phyloP scores from a whole-genome alignment of 1,140 invertebrate species.

The Pogonomyrmex barbatus region DNA sequence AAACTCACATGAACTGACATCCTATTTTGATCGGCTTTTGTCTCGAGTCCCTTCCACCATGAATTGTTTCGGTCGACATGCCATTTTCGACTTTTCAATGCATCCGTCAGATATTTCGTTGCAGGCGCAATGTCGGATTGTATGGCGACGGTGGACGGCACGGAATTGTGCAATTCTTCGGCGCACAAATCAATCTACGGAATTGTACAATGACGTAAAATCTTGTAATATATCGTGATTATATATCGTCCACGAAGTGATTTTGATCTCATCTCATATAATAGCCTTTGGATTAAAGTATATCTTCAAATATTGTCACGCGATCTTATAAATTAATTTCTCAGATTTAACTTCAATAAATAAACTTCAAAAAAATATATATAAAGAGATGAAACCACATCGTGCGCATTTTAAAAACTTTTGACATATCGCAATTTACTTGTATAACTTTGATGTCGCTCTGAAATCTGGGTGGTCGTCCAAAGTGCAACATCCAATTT shows the following conservation, averaged over 20 bases:
- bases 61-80: slow-evolving; percentile 81
- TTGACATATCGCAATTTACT: slow-evolving; percentile 83
- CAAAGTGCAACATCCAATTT: slow-evolving; percentile 99
- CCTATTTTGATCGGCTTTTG: slow-evolving; percentile 87
- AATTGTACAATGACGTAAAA: slow-evolving; percentile 14
- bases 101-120: slow-evolving; percentile 87
- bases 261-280: background rate
- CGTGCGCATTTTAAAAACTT: background rate
- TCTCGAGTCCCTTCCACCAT: slow-evolving; percentile 88
- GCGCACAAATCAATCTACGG: slow-evolving; percentile 93
- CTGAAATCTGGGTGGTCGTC: slow-evolving; percentile 93
- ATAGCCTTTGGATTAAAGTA: background rate
- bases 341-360: slow-evolving; percentile 13
- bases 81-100: slow-evolving; percentile 80
- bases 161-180: slow-evolving; percentile 97
- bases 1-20: slow-evolving; percentile 85
- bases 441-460: slow-evolving; percentile 96
- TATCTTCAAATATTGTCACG: background rate
- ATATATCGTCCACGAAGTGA: background rate
- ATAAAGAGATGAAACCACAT: background rate
- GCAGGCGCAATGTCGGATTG: slow-evolving; percentile 93
- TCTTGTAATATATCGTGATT: background rate
- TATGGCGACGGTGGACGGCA: slow-evolving; percentile 90
- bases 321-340: background rate
- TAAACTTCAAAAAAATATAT: background rate